Evolutionary conservation across 2,797 vertebrate genomes (phyloP).

Genomic region (Harpagifer antarcticus): DNA sequence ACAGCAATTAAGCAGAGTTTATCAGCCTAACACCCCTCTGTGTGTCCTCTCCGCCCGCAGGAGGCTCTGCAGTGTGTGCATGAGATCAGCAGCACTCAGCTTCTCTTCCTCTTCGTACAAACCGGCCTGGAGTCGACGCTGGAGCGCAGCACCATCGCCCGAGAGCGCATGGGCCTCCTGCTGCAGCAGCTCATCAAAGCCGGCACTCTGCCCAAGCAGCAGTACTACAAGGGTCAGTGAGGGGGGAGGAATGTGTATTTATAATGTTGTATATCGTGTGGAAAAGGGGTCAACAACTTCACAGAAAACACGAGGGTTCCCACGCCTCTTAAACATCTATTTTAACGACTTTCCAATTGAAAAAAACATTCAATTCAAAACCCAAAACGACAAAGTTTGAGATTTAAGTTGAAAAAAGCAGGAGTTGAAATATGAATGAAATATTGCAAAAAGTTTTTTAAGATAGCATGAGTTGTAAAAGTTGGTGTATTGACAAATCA

Average conservation of each 20-base stretch:
- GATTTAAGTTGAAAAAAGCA: too few species aligned
- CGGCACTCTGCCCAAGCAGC: slow-evolving; percentile 83
- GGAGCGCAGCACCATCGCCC: slow-evolving; percentile 91
- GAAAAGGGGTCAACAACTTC: not conserved
- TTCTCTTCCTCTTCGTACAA: slow-evolving; percentile 93
- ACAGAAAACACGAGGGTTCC: too few species aligned
- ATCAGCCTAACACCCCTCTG: not conserved
- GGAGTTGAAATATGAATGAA: too few species aligned
- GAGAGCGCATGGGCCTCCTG: slow-evolving; percentile 90
- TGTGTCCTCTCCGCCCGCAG: slow-evolving; percentile 66
- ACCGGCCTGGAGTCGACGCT: slow-evolving; percentile 91
- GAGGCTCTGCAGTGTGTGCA: slow-evolving; percentile 94
- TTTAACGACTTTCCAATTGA: too few species aligned
- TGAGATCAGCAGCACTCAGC: slow-evolving; percentile 89
- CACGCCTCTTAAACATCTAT: too few species aligned
- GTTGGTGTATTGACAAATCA: too few species aligned
- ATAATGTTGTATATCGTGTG: not conserved
- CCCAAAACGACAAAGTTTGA: too few species aligned
- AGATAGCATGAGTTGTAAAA: too few species aligned
- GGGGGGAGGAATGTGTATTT: not conserved
- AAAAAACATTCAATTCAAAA: too few species aligned
- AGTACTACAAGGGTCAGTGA: slow-evolving; percentile 92
- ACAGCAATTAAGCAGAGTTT: too few species aligned
- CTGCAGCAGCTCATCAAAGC: slow-evolving; percentile 90
- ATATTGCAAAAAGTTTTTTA: too few species aligned